Evolutionary conservation across 2,888 invertebrate genomes (phyloP).

Genomic region (Acutogordius australiensis): DNA sequence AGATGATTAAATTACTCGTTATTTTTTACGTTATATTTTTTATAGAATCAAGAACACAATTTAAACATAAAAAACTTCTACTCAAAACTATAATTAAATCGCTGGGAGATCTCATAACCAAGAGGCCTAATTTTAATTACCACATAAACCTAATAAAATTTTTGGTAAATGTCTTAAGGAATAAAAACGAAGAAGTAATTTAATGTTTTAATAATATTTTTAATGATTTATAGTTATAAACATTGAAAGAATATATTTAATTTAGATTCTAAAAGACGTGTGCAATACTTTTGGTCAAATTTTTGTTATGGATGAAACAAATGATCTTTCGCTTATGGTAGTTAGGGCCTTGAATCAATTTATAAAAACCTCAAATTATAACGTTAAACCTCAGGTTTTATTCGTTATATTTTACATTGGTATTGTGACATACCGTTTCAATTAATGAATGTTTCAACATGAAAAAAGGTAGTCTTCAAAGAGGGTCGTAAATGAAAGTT

Average conservation of each 20-base stretch:
- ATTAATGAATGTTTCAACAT: no score
- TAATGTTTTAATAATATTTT: conserved; percentile 6
- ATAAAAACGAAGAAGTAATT: neutral
- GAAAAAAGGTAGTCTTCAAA: no score
- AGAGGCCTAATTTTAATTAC: neutral
- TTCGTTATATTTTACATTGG: no score
- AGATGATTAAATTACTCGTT: no score
- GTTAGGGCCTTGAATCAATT: neutral
- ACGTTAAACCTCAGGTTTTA: neutral
- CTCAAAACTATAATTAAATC: neutral
- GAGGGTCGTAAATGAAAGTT: no score
- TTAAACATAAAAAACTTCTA: neutral
- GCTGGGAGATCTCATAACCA: neutral
- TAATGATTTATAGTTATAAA: no score
- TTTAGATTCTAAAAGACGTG: neutral
- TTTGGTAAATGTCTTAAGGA: neutral
- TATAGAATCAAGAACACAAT: neutral
- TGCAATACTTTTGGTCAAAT: neutral
- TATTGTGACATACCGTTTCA: no score
- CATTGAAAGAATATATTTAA: no score
- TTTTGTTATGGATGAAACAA: neutral
- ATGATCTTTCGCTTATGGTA: neutral
- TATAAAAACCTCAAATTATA: neutral
- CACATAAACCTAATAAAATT: neutral
- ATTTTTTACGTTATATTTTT: no score